Percentiles rank a stretch among this genome's conserved stretches.
These are phyloP conservation scores for Atethmia centrago DNA, from an alignment of 2,888 invertebrate genomes.

Conservation along the genomic window DNA sequence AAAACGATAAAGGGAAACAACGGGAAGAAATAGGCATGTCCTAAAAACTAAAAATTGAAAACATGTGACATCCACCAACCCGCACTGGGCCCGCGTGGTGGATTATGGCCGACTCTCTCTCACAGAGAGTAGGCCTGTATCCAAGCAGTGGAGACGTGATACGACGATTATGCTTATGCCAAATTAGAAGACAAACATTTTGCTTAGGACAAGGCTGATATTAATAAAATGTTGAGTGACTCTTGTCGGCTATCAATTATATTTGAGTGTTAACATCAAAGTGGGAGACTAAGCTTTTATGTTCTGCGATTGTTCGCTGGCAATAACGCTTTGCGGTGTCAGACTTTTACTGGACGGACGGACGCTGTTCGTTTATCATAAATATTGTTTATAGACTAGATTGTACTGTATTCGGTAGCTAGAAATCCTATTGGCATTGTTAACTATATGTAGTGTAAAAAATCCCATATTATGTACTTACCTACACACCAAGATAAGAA, in stretches of 20 bases:
- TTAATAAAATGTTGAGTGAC: constrained; percentile 28
- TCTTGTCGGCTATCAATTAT: constrained; percentile 34
- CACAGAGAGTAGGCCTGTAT: neutral
- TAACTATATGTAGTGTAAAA: too few species aligned
- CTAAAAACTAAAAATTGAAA: neutral
- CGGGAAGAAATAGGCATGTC: neutral
- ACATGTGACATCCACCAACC: neutral
- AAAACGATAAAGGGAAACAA: neutral
- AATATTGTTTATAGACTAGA: too few species aligned
- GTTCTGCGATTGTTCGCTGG: constrained; percentile 27
- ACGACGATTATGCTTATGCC: neutral
- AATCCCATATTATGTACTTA: too few species aligned
- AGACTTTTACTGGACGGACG: neutral
- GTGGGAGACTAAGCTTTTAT: constrained; percentile 1
- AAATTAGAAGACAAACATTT: neutral
- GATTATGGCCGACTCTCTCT: neutral
- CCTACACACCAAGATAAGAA: neutral
- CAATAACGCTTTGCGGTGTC: constrained; percentile 11
- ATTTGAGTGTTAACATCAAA: constrained; percentile 34
- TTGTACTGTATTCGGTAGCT: too few species aligned
- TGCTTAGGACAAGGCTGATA: neutral
- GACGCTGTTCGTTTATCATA: neutral
- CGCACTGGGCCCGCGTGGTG: neutral
- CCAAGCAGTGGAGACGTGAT: neutral
- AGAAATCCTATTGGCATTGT: too few species aligned